A percentile compares a stretch with the other conserved stretches of the same genome.
phyloP scores from a whole-genome alignment of 2,797 vertebrate species.

The Melanotaenia parkinsoni region DNA sequence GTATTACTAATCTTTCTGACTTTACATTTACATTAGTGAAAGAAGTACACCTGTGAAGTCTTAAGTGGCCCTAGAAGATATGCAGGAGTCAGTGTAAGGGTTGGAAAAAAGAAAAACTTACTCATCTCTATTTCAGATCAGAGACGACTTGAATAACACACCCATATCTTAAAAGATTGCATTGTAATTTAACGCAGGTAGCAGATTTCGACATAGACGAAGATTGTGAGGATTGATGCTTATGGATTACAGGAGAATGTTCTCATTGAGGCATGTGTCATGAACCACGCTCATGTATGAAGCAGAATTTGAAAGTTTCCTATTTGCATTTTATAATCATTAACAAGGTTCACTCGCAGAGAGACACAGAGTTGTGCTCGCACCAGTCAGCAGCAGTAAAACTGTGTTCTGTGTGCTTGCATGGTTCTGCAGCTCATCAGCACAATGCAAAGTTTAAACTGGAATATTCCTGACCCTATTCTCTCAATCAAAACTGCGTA shows the following conservation, averaged over 20 bases:
- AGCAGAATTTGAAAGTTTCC: neutral
- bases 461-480: conserved; percentile 63
- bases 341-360: conserved; percentile 24
- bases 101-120: neutral
- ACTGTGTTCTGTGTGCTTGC: conserved; percentile 59
- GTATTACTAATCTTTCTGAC: neutral
- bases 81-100: neutral
- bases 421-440: conserved; percentile 47
- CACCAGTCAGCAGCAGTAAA: conserved; percentile 55
- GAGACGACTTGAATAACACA: neutral
- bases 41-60: neutral
- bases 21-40: neutral
- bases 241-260: neutral
- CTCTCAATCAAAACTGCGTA: conserved; percentile 52
- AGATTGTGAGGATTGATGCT: neutral
- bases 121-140: neutral
- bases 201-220: neutral
- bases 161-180: neutral
- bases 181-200: neutral
- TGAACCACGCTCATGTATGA: conserved; percentile 15
- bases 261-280: conserved; percentile 18
- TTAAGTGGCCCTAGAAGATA: neutral
- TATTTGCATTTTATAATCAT: conserved; percentile 38
- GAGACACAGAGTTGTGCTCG: conserved; percentile 19
- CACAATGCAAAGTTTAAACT: conserved; percentile 55